Conservation (phyloP, 2,797 vertebrate species). For the Vespertilio murinus region DNA sequence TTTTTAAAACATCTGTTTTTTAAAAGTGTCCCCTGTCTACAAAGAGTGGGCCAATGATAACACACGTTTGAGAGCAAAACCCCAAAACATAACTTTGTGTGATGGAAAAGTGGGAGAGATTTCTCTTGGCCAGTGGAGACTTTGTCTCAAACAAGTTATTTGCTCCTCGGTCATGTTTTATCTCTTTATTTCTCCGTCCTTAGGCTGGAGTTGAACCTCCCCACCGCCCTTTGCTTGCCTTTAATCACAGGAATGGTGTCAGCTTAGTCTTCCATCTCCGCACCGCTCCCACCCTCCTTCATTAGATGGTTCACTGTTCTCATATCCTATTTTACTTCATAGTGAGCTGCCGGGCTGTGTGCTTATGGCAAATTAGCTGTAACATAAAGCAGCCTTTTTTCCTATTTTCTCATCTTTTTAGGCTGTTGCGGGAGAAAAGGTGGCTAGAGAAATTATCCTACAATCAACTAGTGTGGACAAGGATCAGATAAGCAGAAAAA, state of each 20-base stretch:
- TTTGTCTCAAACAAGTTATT: not conserved
- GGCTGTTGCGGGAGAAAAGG: slow-evolving; percentile 56
- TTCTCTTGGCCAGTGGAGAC: slow-evolving; percentile 29
- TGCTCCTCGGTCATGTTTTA: not conserved
- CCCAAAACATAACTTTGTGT: not conserved
- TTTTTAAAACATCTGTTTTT: slow-evolving; percentile 38
- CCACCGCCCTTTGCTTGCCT: slow-evolving; percentile 66
- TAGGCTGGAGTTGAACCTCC: slow-evolving; percentile 35
- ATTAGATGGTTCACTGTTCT: slow-evolving; percentile 72
- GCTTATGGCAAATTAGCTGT: slow-evolving; percentile 78
- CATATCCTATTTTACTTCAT: slow-evolving; percentile 72
- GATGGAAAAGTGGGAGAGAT: not conserved
- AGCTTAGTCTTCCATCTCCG: not conserved
- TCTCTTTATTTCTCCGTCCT: slow-evolving; percentile 23
- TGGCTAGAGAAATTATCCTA: slow-evolving; percentile 64
- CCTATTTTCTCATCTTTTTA: not conserved
- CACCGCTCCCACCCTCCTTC: slow-evolving; percentile 21
- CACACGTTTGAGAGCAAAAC: not conserved
- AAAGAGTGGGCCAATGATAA: not conserved
- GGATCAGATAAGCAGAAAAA: slow-evolving; percentile 54
- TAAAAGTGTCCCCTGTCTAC: not conserved
- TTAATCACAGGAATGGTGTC: slow-evolving; percentile 72
- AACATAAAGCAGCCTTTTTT: slow-evolving; percentile 71
- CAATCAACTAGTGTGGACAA: slow-evolving; percentile 59
- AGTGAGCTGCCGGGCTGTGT: slow-evolving; percentile 77